phyloP scores from a whole-genome alignment of 2,797 vertebrate species.

The Siniperca obscura region DNA sequence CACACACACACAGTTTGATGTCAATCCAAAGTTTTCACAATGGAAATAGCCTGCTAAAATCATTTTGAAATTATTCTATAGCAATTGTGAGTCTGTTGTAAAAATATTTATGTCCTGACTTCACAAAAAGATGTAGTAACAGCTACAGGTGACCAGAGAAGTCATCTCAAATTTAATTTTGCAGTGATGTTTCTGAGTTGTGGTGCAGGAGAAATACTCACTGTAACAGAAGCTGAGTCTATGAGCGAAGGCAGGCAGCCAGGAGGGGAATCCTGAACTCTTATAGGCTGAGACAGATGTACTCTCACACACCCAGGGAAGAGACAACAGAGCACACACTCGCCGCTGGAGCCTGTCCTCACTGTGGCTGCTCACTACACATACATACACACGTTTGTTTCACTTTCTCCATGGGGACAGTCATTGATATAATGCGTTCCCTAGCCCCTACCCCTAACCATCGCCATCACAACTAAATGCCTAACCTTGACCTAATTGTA shows the following conservation, averaged over 20 bases:
- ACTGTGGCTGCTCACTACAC: slow-evolving; percentile 82
- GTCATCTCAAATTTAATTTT: background rate
- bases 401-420: no score
- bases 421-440: no score
- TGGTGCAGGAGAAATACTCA: slow-evolving; percentile 80
- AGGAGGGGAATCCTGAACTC: slow-evolving; percentile 82
- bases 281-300: slow-evolving; percentile 83
- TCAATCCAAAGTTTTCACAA: background rate
- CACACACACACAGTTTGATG: accelerated
- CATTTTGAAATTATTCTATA: accelerated
- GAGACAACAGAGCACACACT: slow-evolving; percentile 90
- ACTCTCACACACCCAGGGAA: slow-evolving; percentile 92
- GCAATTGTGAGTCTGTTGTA: background rate
- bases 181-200: background rate
- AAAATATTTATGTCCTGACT: background rate
- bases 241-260: slow-evolving; percentile 84
- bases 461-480: no score
- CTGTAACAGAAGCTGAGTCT: slow-evolving; percentile 86
- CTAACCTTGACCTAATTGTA: no score
- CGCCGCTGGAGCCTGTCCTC: slow-evolving; percentile 83
- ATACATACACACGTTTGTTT: background rate
- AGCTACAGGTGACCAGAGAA: background rate
- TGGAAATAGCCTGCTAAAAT: background rate
- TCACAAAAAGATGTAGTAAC: background rate
- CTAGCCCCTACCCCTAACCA: no score